phyloP scores from a whole-genome alignment of 2,888 invertebrate species.

The Tridacna gigas region DNA sequence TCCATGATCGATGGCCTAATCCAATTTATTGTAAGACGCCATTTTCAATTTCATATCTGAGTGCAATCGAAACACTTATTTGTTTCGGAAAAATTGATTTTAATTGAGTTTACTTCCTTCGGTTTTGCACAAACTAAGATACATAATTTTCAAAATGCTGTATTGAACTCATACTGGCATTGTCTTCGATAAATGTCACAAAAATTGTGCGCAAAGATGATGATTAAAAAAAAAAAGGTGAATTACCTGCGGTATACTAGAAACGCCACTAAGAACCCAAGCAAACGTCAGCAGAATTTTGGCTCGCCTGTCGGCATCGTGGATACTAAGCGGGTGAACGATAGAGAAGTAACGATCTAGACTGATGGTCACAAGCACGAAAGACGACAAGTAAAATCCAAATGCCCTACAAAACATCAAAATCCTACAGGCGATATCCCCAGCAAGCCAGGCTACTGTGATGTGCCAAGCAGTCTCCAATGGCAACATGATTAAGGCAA shows the following conservation, averaged over 20 bases:
- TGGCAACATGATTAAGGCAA: conserved; percentile 92
- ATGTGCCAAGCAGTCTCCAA: conserved; percentile 89
- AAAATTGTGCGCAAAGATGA: too few species aligned
- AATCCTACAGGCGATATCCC: conserved; percentile 90
- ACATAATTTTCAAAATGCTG: too few species aligned
- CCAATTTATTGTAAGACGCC: too few species aligned
- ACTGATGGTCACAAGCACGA: conserved; percentile 91
- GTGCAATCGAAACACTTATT: too few species aligned
- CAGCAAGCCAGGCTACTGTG: conserved; percentile 91
- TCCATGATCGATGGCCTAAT: too few species aligned
- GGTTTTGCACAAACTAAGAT: too few species aligned
- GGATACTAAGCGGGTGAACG: conserved; percentile 76
- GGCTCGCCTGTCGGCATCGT: conserved; percentile 75
- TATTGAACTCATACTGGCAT: too few species aligned
- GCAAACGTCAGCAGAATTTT: conserved; percentile 75
- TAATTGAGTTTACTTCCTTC: too few species aligned
- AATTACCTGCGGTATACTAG: conserved; percentile 78
- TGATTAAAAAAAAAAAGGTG: too few species aligned
- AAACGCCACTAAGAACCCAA: conserved; percentile 74
- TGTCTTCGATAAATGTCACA: too few species aligned
- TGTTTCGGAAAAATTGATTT: too few species aligned
- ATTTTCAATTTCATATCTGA: too few species aligned
- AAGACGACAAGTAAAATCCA: conserved; percentile 92
- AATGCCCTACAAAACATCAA: conserved; percentile 90
- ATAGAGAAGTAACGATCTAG: conserved; percentile 79